Evolutionary conservation across 2,888 invertebrate species (phyloP).

Genomic region (Macrophya alboannulata): DNA sequence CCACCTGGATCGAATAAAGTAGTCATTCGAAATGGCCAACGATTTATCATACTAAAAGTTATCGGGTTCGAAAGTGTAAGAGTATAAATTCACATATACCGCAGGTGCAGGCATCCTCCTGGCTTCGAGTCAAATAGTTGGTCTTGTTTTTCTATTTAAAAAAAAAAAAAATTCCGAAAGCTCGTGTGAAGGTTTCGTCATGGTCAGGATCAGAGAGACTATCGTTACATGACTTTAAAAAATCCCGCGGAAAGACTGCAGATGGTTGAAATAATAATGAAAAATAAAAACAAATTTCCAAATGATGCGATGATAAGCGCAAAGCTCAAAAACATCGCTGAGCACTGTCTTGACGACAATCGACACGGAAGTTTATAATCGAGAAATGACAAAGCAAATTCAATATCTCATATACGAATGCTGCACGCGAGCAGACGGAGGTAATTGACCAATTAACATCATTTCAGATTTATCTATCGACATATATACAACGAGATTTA

Average conservation of each 20-base stretch:
- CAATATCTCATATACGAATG: neutral
- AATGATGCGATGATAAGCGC: neutral
- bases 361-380: neutral
- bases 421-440: neutral
- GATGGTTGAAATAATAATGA: neutral
- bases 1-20: neutral
- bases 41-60: neutral
- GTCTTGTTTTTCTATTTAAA: neutral
- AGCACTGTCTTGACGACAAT: neutral
- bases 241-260: neutral
- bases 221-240: neutral
- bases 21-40: neutral
- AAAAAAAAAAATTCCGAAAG: neutral
- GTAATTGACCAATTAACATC: neutral
- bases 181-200: neutral
- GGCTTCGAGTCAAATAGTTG: neutral
- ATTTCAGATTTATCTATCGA: neutral
- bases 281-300: neutral
- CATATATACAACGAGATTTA: neutral
- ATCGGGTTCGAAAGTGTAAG: neutral
- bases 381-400: neutral
- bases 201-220: neutral
- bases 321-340: neutral
- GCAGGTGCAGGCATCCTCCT: neutral
- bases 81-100: neutral